Conservation (phyloP, 2,797 vertebrate species). For the Monodelphis domestica region DNA sequence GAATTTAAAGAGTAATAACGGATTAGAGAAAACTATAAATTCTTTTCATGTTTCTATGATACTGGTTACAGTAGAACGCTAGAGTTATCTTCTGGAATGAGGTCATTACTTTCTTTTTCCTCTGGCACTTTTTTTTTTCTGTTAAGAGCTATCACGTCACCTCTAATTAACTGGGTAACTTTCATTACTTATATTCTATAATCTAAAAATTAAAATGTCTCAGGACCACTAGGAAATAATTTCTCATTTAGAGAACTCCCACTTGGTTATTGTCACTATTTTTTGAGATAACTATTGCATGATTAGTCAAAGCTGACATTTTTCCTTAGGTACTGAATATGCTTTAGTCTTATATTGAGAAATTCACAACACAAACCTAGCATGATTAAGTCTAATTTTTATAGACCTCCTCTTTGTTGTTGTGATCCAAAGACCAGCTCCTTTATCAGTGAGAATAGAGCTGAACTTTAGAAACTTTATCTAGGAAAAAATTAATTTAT, state of each 20-base stretch:
- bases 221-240: not conserved
- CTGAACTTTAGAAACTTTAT: not conserved
- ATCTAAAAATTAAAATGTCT: not conserved
- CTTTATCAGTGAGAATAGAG: not conserved
- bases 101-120: not conserved
- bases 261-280: too few relatives aligned
- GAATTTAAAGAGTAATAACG: not conserved
- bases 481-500: not conserved
- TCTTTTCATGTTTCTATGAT: not conserved
- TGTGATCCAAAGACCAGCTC: not conserved
- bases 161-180: not conserved
- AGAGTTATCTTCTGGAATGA: too few relatives aligned
- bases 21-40: not conserved
- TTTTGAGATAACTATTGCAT: too few relatives aligned
- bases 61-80: too few relatives aligned
- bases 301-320: too few relatives aligned
- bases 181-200: constrained; percentile 15
- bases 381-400: not conserved
- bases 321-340: too few relatives aligned
- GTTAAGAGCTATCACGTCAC: not conserved
- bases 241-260: not conserved
- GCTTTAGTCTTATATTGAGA: not conserved
- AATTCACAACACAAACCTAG: not conserved
- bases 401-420: not conserved
- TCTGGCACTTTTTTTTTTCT: not conserved